Conservation (phyloP, 2,797 vertebrate genomes). For the Salmo trutta region DNA sequence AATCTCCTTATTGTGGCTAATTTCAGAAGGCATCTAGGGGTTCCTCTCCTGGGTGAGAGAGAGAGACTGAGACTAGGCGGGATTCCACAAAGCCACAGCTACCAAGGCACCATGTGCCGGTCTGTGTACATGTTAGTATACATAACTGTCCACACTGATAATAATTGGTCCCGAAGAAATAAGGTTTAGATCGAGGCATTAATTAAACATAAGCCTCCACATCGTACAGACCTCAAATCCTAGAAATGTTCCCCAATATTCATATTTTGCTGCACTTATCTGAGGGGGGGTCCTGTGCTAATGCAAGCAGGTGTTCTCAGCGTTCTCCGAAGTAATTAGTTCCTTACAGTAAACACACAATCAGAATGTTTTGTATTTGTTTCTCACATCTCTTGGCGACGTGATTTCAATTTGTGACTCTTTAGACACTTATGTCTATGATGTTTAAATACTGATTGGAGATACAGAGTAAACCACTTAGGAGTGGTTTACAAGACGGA, state of each 20-base stretch:
- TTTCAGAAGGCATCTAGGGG: background rate
- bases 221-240: background rate
- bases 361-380: background rate
- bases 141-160: background rate
- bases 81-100: no score
- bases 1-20: background rate
- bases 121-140: conserved; percentile 1
- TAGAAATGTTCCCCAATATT: background rate
- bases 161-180: conserved; percentile 35
- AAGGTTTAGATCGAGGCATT: background rate
- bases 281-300: no score
- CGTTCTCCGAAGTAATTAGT: conserved; percentile 1
- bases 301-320: background rate
- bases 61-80: background rate
- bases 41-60: background rate
- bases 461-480: background rate
- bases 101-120: background rate
- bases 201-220: conserved; percentile 10
- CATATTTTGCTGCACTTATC: background rate
- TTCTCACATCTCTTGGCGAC: background rate
- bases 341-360: background rate
- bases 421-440: background rate
- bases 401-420: background rate
- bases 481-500: no score
- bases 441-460: background rate